A percentile compares a stretch with the other conserved stretches of the same genome.
phyloP scores from a whole-genome alignment of 2,797 vertebrate species.

The Spatula versicolor region DNA sequence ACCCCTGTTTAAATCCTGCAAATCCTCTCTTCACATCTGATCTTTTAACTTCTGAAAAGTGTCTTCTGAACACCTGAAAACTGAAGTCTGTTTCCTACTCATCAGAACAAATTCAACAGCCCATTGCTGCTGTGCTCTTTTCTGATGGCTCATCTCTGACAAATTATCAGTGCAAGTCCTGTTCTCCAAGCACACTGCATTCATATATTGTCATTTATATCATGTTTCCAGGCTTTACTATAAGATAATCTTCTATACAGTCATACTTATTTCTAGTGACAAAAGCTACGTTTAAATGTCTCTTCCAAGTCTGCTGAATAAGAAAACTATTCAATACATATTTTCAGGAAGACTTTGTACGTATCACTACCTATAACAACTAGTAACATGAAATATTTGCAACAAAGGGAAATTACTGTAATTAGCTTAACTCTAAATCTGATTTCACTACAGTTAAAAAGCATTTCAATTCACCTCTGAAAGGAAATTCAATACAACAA shows the following conservation, averaged over 20 bases:
- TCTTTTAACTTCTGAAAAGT: neutral
- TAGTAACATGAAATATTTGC: neutral
- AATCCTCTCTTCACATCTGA: accelerated
- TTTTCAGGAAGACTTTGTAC: neutral
- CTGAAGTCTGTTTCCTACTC: neutral
- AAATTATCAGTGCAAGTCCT: neutral
- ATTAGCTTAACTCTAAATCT: neutral
- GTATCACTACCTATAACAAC: neutral
- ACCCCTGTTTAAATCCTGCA: neutral
- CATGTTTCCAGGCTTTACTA: neutral
- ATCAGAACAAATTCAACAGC: neutral
- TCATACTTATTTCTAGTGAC: neutral
- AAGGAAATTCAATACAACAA: neutral
- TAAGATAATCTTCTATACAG: neutral
- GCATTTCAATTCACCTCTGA: neutral
- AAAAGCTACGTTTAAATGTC: neutral
- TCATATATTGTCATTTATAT: neutral
- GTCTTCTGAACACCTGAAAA: neutral
- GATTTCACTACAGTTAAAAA: neutral
- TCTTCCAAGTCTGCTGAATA: neutral
- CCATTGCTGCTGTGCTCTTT: neutral
- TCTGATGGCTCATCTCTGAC: neutral
- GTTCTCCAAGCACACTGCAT: neutral
- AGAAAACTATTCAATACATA: neutral
- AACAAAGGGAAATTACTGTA: neutral